Evolutionary conservation across 1,140 invertebrate genomes (phyloP).

Genomic region (Babylonia areolata): DNA sequence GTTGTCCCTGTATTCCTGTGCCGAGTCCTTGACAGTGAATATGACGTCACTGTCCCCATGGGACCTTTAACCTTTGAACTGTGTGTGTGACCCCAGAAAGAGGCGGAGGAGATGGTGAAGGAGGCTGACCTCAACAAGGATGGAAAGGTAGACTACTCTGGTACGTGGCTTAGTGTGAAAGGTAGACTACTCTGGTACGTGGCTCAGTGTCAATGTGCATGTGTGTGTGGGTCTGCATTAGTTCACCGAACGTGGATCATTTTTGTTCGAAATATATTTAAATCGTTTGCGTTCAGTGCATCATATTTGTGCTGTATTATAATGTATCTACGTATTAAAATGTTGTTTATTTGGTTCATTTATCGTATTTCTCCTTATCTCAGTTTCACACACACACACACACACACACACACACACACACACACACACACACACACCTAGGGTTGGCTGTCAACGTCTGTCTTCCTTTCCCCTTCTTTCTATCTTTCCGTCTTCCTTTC

Average conservation of each 20-base stretch:
- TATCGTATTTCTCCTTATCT: too few species aligned
- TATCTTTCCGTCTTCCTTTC: too few species aligned
- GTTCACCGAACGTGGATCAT: too few species aligned
- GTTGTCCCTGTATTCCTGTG: background rate
- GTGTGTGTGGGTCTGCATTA: too few species aligned
- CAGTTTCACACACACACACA: background rate
- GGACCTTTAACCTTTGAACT: too few species aligned
- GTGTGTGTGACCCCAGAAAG: conserved; percentile 77
- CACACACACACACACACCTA: background rate
- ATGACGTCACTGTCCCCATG: background rate
- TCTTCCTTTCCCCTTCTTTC: too few species aligned
- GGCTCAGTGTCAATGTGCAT: too few species aligned
- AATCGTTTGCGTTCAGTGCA: background rate
- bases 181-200: conserved; percentile 94
- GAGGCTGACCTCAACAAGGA: conserved; percentile 99
- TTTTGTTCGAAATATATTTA: background rate
- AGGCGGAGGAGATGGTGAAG: conserved; percentile 98
- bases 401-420: background rate
- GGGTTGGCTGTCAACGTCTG: too few species aligned
- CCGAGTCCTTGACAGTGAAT: too few species aligned
- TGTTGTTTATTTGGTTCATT: too few species aligned
- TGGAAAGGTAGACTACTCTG: conserved; percentile 99
- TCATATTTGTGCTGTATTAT: background rate
- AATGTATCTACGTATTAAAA: background rate
- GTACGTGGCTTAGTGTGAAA: conserved; percentile 85